Evolutionary conservation across 2,888 invertebrate genomes (phyloP), one percentile per base, ranked within the genome.

Genomic region (Hirudinaria manillensis): DNA sequence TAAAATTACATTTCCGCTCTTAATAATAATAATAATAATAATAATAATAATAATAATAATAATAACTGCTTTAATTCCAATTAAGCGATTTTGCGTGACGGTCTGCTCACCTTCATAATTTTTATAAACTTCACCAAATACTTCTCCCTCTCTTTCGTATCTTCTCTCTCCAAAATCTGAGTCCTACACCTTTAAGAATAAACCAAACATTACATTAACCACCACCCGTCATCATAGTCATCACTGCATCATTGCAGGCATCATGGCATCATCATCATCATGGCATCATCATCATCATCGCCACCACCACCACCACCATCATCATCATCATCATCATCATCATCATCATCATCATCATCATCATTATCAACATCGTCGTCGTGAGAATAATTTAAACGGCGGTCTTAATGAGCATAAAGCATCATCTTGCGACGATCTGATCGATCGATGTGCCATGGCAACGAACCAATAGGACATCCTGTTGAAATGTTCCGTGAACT

Each of bases 401-500:
- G n/a, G n/a, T n/a, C n/a, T n/a, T n/a, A n/a, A n/a, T n/a, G n/a
- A n/a, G n/a, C n/a, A n/a, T n/a, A n/a, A n/a, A n/a, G n/a, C n/a
- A n/a, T n/a, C n/a, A n/a, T n/a, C n/a, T n/a, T n/a, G n/a, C n/a
- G n/a, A n/a, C n/a, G n/a, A n/a, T n/a, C n/a, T n/a, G n/a, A n/a
- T n/a, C n/a, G n/a, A n/a, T n/a, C n/a, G n/a, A n/a, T n/a, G n/a
- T n/a, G n/a, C n/a, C n/a, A n/a, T n/a, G n/a, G 10, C 61, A 61
- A 74, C 86, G 83, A 83, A 89, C 97, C 97, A 97, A 83, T 93
- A 97, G 76, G 96, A 96, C 94, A 97, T 95, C 87, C 98, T 97
- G 85, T 99, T 99, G 86, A 99, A 99, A 87, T 99, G 98, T 85
- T 97, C 96, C 0, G 99, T 99, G 85, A 99, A 99, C 80, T 92